These are phyloP conservation scores for Stegophylla sp. DNA, from an alignment of 2,888 invertebrate species.

Conservation along the genomic window DNA sequence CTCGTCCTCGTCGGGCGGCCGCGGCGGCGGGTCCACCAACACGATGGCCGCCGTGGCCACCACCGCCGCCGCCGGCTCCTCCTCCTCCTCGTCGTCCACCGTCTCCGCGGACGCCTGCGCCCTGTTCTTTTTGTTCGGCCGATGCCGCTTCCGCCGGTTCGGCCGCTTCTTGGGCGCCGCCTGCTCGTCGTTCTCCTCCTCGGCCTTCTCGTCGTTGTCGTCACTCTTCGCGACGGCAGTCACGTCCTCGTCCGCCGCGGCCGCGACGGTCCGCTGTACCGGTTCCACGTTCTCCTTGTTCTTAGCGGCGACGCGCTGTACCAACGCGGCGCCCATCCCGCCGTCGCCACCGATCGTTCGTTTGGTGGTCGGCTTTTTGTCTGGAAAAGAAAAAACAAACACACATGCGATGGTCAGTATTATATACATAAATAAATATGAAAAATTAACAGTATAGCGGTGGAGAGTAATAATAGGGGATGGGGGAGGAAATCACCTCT, in stretches of 20 bases:
- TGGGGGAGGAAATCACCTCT: no score
- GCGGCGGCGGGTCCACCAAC: neutral
- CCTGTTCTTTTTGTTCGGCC: neutral
- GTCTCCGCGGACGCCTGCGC: neutral
- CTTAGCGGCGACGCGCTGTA: neutral
- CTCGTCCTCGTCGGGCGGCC: neutral
- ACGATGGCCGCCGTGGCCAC: neutral
- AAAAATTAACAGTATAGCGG: neutral
- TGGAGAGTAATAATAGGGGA: no score
- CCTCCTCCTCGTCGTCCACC: neutral
- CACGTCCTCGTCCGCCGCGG: neutral
- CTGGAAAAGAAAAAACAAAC: constrained; percentile 11
- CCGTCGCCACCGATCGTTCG: neutral
- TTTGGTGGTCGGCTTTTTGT: constrained; percentile 8
- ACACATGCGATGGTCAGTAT: neutral
- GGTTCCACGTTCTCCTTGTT: constrained; percentile 24
- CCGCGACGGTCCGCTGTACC: no score
- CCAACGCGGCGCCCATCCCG: no score
- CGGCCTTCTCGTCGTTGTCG: neutral
- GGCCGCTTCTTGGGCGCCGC: neutral
- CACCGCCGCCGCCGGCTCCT: constrained; percentile 66
- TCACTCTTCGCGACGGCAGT: neutral
- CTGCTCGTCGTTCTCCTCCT: neutral
- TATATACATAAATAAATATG: neutral
- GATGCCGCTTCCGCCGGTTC: neutral